Evolutionary conservation across 1,140 invertebrate species (phyloP), one percentile per base, ranked within the genome.

Genomic region (Mizuhopecten yessoensis): DNA sequence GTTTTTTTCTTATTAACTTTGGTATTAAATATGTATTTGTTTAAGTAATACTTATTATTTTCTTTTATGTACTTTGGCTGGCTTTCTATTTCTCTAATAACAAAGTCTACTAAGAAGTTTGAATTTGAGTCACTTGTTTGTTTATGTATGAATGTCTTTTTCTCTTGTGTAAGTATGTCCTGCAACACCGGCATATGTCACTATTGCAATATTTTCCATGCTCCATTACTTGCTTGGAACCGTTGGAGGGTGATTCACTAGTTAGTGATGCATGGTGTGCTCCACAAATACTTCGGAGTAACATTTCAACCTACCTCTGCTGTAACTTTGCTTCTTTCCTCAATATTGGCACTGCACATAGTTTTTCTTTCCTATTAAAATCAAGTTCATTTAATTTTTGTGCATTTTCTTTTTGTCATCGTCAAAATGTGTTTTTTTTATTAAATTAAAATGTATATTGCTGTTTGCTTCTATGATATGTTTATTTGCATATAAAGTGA

Each of bases 11-110:
- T n/a, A n/a, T n/a, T 49, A 87, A 36, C 87, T 29, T 87, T 33
- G 86, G 33, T 34, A 34, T 87, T 33, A 75, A 45, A 15, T 86
- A 36, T 88, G n/a, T 34, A 34, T 87, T 42, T 57, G n/a, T 33
- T 36, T 88, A 42, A 45, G 87, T 45, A 39, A 88, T n/a, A 39
- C 87, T 90, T 89, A 90, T 75, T 7, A 75, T 75, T 75, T 75
- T 7, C n/a, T 75, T 75, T 45, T 45, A 45, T 39, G 36, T 45
- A 45, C 42, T 45, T 45, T 45, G 42, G 42, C 57, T 75, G 57
- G 45, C 57, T 29, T 75, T 75, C n/a, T 29, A 20, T 29, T 75
- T 75, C n/a, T 75, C 57, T 75, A 75, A 75, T 75, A n/a, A 75
- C 2, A 29, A 5, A 75, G 23, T 75, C 57, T 75, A 75, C 57